Evolutionary conservation across 2,113 vertebrate species (phyloP).

Genomic region (Caretta caretta): DNA sequence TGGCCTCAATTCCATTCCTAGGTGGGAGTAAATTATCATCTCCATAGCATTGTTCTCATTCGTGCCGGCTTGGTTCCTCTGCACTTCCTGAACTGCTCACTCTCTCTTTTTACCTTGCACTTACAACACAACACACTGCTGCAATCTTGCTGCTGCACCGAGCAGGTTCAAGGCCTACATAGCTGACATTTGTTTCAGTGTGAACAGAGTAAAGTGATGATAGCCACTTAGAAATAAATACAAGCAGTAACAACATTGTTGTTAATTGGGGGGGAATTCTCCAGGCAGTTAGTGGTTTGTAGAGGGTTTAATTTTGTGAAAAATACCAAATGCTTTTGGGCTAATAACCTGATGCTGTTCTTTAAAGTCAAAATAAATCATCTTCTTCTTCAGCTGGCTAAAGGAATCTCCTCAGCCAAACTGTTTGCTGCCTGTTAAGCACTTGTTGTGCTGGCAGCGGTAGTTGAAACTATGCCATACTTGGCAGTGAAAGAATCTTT

Average conservation of each 20-base stretch:
- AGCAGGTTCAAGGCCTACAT: rapidly evolving
- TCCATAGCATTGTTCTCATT: not conserved
- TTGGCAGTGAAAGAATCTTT: not conserved
- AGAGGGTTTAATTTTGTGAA: not conserved
- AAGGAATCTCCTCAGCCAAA: conserved; percentile 9
- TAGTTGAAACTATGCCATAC: not conserved
- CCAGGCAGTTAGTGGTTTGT: not conserved
- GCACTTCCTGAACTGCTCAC: not conserved
- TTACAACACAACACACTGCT: not conserved
- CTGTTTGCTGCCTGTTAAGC: conserved; percentile 19
- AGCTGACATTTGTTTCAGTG: not conserved
- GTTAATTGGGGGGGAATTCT: not conserved
- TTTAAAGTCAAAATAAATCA: not conserved
- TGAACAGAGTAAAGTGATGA: not conserved
- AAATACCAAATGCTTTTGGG: not conserved
- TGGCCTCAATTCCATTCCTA: not conserved
- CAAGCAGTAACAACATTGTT: not conserved
- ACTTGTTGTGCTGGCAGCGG: not conserved
- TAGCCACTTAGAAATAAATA: not conserved
- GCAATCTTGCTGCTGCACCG: not conserved
- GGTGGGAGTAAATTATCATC: not conserved
- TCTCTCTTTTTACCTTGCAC: not conserved
- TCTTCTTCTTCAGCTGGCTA: not conserved
- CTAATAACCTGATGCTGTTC: not conserved
- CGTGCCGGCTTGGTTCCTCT: not conserved